Evolutionary conservation across 2,113 vertebrate species (phyloP), one percentile per base, ranked within the genome.

Genomic region (Gila orcuttii): DNA sequence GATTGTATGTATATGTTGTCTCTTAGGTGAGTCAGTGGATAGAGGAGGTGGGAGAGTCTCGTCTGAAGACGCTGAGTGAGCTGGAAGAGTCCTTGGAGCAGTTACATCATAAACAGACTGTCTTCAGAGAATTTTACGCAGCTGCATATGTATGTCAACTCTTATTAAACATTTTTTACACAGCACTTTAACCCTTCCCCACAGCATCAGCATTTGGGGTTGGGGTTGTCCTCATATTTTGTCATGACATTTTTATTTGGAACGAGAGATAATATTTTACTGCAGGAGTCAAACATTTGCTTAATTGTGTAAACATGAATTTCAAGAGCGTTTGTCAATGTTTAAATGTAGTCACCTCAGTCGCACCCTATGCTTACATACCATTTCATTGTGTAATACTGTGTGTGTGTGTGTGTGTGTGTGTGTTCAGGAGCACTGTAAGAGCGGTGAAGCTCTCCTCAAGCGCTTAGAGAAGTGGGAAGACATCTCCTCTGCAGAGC

Each of bases 1-100:
- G 74, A 52, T 68, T 85, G 66, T 69, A 57, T 80, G 73, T 86
- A 39, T 79, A 59, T 39, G 62, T 42, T 60, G 60, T 84, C 15
- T 79, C n/a, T 74, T 81, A 97, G 96, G 94, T 96, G 89, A 94
- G 94, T 91, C 91, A 90, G 57, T 97, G 96, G 96, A 94, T 97
- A 0, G 93, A 95, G 92, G 92, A 95, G 57, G 95, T 96, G 57
- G 96, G 96, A 81, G 94, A 94, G 91, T 94, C 91, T 57, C 89
- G 90, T 2, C 93, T 97, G 21, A 91, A 93, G 82, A 94, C 93
- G 36, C 92, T 91, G 1, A 3, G 87, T 82, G 89, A 91, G 74
- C 86, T 94, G 86, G 94, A 96, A 0, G 93, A 94, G 85, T 96
- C 96, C 13, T 90, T 96, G 92, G 96, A 95, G 87, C 85, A 91